phyloP scores from a whole-genome alignment of 2,888 invertebrate genomes.

The Augiades crinisus region DNA sequence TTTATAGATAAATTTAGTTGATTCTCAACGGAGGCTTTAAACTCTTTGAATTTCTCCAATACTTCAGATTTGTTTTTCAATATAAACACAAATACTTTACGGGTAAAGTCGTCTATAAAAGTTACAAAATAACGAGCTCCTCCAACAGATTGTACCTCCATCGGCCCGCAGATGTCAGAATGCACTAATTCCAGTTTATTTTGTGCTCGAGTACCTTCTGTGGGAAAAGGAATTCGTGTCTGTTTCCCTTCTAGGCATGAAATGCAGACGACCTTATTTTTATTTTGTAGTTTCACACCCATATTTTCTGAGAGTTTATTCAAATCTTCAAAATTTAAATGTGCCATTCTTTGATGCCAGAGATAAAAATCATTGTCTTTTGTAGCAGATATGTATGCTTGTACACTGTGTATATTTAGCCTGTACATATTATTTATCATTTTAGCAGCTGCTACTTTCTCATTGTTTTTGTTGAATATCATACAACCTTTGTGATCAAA shows the following conservation, averaged over 20 bases:
- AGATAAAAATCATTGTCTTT: conserved; percentile 11
- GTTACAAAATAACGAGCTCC: conserved; percentile 27
- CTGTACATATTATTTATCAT: conserved; percentile 28
- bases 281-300: conserved; percentile 22
- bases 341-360: conserved; percentile 30
- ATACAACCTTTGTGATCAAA: conserved; percentile 24
- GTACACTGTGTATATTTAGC: conserved; percentile 16
- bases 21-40: conserved; percentile 30
- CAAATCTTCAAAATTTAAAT: conserved; percentile 26
- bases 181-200: conserved; percentile 33
- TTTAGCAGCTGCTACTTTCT: conserved; percentile 23
- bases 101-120: conserved; percentile 29
- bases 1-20: conserved; percentile 27
- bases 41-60: conserved; percentile 25
- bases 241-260: conserved; percentile 31
- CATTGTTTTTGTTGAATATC: conserved; percentile 12
- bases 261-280: conserved; percentile 15
- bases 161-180: conserved; percentile 28
- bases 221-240: conserved; percentile 25
- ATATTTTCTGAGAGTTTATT: conserved; percentile 24
- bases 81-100: conserved; percentile 25
- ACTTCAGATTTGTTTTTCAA: conserved; percentile 25
- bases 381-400: conserved; percentile 7
- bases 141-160: conserved; percentile 7
- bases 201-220: conserved; percentile 31